Conservation (phyloP, 2,113 vertebrate genomes). For the Oncorhynchus gorbuscha region DNA sequence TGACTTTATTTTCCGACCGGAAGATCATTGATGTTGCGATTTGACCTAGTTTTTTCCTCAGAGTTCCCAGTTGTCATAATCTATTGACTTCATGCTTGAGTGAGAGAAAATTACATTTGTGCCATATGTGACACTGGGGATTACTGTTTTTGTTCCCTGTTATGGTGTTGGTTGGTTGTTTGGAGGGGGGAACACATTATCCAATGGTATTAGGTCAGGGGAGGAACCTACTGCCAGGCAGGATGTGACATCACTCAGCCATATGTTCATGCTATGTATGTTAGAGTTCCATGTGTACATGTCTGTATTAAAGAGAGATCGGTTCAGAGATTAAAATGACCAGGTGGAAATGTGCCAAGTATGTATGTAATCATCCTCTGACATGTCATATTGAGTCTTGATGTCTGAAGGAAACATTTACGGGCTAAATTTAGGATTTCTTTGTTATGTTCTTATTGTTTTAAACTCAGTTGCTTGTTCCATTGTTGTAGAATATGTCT, state of each 20-base stretch:
- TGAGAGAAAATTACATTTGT: slow-evolving; percentile 31
- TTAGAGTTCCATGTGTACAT: slow-evolving; percentile 11
- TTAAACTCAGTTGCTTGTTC: neutral
- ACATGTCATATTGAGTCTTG: slow-evolving; percentile 6
- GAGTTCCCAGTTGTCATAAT: neutral
- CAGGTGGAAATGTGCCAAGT: slow-evolving; percentile 44
- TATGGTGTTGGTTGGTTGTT: neutral
- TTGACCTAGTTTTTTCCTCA: no score
- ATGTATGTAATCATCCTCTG: slow-evolving; percentile 27
- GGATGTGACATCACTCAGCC: slow-evolving; percentile 15
- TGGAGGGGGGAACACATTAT: neutral
- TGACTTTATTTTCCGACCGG: no score
- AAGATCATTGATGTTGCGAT: no score
- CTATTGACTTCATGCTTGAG: neutral
- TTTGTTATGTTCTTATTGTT: slow-evolving; percentile 12
- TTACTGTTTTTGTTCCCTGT: slow-evolving; percentile 23
- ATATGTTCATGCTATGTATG: slow-evolving; percentile 9
- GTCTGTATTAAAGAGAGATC: slow-evolving; percentile 6
- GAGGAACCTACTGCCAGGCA: slow-evolving; percentile 22
- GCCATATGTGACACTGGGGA: slow-evolving; percentile 27
- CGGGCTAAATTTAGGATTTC: slow-evolving; percentile 25
- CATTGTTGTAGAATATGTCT: slow-evolving; percentile 1
- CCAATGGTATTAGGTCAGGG: slow-evolving; percentile 5
- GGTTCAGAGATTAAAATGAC: neutral
- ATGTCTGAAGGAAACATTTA: slow-evolving; percentile 17